These are phyloP conservation scores for Drosophila grimshawi DNA, from an alignment of 1,140 invertebrate genomes.

Conservation along the genomic window DNA sequence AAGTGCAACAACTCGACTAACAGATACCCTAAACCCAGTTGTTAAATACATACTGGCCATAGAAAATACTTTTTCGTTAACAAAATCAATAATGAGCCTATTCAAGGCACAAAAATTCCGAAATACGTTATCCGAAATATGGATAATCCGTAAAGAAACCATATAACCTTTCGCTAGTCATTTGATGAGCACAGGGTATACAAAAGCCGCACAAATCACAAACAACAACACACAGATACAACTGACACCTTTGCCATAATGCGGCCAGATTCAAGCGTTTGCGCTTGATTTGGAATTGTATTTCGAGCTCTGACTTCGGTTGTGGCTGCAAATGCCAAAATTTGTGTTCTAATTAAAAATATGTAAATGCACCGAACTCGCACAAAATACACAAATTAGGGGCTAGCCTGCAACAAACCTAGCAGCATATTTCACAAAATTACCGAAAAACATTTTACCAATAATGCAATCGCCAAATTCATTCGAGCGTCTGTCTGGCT, in stretches of 20 bases:
- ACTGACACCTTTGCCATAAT: slow-evolving; percentile 6
- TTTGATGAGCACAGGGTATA: not conserved
- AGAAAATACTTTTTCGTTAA: too few relatives aligned
- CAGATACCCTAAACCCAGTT: too few relatives aligned
- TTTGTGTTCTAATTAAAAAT: slow-evolving; percentile 82
- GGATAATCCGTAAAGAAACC: too few relatives aligned
- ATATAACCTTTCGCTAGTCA: not conserved
- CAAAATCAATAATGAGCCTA: too few relatives aligned
- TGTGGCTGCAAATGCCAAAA: slow-evolving; percentile 44
- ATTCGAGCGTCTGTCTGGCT: not conserved
- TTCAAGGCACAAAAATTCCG: too few relatives aligned
- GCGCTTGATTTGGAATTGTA: slow-evolving; percentile 16
- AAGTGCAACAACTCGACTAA: too few relatives aligned
- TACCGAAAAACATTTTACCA: slow-evolving; percentile 53
- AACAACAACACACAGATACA: slow-evolving; percentile 1
- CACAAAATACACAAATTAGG: slow-evolving; percentile 50
- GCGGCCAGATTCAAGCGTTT: not conserved
- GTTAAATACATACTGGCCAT: too few relatives aligned
- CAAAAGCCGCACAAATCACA: not conserved
- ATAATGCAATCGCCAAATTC: slow-evolving; percentile 66
- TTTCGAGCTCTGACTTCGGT: slow-evolving; percentile 18
- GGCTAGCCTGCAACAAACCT: slow-evolving; percentile 37
- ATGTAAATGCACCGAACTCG: slow-evolving; percentile 71
- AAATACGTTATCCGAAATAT: too few relatives aligned
- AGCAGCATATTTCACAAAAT: slow-evolving; percentile 78